A percentile compares a stretch with the other conserved stretches of the same genome.
These are phyloP conservation scores for Triplophysa siluroides DNA, from an alignment of 2,113 vertebrate species.

Conservation along the genomic window DNA sequence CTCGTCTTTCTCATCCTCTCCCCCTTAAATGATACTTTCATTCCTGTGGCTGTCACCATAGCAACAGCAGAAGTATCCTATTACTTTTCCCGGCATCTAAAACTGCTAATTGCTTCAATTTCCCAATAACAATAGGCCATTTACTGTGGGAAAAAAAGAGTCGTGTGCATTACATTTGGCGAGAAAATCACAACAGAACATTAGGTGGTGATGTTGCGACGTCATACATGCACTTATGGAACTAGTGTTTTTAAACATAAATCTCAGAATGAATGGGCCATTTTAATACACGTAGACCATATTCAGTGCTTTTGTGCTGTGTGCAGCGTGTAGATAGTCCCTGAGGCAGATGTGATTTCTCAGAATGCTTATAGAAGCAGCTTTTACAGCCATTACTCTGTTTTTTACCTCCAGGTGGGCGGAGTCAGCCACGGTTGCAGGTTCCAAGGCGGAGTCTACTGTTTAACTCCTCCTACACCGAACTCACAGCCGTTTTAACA, in stretches of 20 bases:
- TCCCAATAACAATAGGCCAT: neutral
- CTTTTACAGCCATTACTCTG: neutral
- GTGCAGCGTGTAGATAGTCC: neutral
- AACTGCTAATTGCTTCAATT: slow-evolving; percentile 22
- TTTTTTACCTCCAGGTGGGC: slow-evolving; percentile 74
- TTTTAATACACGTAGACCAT: too few relatives aligned
- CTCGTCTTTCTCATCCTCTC: neutral
- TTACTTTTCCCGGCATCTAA: slow-evolving; percentile 8
- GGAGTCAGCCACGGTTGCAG: slow-evolving; percentile 90
- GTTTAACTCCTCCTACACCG: slow-evolving; percentile 85
- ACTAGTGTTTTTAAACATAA: too few relatives aligned
- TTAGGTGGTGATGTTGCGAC: neutral
- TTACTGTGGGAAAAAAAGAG: neutral
- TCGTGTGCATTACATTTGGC: neutral
- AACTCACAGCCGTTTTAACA: slow-evolving; percentile 87
- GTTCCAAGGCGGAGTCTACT: slow-evolving; percentile 87
- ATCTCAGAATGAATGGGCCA: too few relatives aligned
- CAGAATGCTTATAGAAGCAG: neutral
- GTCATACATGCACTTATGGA: too few relatives aligned
- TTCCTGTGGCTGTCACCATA: slow-evolving; percentile 56
- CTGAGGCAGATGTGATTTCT: too few relatives aligned
- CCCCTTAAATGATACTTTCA: slow-evolving; percentile 41
- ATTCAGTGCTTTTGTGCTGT: too few relatives aligned
- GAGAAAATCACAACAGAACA: neutral
- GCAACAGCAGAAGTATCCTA: slow-evolving; percentile 43